A percentile compares a stretch with the other conserved stretches of the same genome.
These are phyloP conservation scores for Ophraella communa DNA, from an alignment of 2,888 invertebrate species.

Conservation along the genomic window DNA sequence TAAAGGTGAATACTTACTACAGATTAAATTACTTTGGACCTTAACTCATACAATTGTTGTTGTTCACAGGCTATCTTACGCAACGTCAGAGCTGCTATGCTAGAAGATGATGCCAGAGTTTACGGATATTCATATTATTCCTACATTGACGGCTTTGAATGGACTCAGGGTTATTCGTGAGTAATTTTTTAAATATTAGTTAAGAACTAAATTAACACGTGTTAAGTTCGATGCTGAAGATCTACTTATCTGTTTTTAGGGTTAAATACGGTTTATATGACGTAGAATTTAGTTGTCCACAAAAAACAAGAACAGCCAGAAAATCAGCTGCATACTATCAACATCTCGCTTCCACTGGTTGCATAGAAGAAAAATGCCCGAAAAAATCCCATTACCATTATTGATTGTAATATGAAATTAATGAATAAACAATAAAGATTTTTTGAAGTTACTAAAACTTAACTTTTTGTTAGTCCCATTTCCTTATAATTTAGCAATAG, in stretches of 20 bases:
- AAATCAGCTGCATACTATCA: slow-evolving; percentile 9
- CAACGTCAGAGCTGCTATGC: neutral
- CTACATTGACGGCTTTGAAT: slow-evolving; percentile 11
- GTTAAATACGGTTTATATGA: slow-evolving; percentile 11
- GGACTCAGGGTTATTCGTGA: neutral
- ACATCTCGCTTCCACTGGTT: neutral
- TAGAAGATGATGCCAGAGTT: slow-evolving; percentile 8
- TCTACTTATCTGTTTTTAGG: neutral
- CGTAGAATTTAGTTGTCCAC: slow-evolving; percentile 8
- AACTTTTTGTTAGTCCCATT: no score
- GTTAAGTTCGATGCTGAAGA: neutral
- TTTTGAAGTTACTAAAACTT: neutral
- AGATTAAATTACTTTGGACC: neutral
- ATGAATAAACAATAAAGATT: neutral
- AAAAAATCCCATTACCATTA: neutral
- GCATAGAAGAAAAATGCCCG: slow-evolving; percentile 4
- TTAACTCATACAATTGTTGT: neutral
- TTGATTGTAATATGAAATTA: neutral
- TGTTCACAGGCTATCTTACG: neutral
- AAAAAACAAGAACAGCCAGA: slow-evolving; percentile 9
- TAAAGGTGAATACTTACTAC: neutral
- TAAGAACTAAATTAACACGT: no score
- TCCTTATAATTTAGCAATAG: no score
- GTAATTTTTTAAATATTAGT: neutral
- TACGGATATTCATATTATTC: slow-evolving; percentile 8